These are phyloP conservation scores for Leucopsar rothschildi DNA, from an alignment of 2,113 vertebrate genomes.

Conservation along the genomic window DNA sequence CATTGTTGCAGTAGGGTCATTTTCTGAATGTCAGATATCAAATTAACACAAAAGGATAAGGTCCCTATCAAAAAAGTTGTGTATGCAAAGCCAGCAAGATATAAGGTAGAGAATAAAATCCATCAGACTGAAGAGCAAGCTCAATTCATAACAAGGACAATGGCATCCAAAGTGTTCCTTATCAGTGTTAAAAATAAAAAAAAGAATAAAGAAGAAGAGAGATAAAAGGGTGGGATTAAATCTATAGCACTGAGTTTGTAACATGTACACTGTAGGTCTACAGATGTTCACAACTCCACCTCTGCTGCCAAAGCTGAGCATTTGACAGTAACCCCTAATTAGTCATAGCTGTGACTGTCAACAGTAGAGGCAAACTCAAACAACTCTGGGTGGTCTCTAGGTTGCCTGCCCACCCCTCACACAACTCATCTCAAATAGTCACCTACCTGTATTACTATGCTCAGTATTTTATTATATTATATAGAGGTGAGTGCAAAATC, in stretches of 20 bases:
- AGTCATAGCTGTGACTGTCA: background rate
- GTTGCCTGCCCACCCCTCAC: background rate
- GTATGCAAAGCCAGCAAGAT: background rate
- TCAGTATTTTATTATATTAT: background rate
- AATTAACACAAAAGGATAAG: slow-evolving; percentile 38
- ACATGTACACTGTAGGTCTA: background rate
- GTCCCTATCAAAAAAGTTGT: background rate
- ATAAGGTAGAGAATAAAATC: background rate
- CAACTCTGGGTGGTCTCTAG: background rate
- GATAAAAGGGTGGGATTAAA: background rate
- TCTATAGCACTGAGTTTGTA: background rate
- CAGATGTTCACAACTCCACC: background rate
- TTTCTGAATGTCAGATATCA: slow-evolving; percentile 50
- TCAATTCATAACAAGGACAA: background rate
- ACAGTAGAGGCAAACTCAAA: background rate
- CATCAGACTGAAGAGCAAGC: background rate
- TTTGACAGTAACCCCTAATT: background rate
- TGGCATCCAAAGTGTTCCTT: background rate
- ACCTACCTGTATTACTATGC: background rate
- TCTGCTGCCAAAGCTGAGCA: background rate
- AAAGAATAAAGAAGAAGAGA: too few species aligned
- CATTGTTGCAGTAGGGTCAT: slow-evolving; percentile 16
- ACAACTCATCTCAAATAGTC: background rate
- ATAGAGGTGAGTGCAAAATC: background rate
- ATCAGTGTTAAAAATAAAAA: background rate